phyloP scores from a whole-genome alignment of 2,113 vertebrate genomes.

The Podarcis muralis region DNA sequence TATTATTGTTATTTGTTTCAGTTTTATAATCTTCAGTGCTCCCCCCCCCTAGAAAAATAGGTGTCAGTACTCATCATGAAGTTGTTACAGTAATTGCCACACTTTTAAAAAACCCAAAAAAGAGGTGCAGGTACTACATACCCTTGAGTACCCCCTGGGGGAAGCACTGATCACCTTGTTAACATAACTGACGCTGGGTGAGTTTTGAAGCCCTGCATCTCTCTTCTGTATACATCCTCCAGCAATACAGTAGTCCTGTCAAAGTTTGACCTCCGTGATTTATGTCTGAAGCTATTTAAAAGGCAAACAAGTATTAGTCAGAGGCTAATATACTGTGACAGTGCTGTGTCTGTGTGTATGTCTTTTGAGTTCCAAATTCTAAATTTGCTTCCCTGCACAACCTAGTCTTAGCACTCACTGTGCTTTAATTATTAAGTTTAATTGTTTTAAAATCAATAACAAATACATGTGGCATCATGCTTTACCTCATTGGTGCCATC shows the following conservation, averaged over 20 bases:
- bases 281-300: background rate
- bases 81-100: no score
- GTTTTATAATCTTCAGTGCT: background rate
- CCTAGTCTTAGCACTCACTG: background rate
- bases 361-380: background rate
- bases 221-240: background rate
- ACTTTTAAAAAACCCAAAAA: no score
- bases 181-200: background rate
- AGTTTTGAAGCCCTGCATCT: background rate
- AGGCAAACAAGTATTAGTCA: background rate
- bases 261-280: background rate
- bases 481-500: no score
- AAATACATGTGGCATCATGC: background rate
- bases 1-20: background rate
- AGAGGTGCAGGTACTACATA: no score
- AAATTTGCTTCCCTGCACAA: background rate
- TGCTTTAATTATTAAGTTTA: background rate
- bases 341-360: background rate
- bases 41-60: no score
- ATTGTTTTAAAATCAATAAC: background rate
- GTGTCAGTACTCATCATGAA: no score
- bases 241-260: background rate
- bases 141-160: no score
- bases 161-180: no score
- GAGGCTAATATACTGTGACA: background rate